Conservation (phyloP, 1,140 invertebrate species). For the Trichomalopsis sarcophagae region DNA sequence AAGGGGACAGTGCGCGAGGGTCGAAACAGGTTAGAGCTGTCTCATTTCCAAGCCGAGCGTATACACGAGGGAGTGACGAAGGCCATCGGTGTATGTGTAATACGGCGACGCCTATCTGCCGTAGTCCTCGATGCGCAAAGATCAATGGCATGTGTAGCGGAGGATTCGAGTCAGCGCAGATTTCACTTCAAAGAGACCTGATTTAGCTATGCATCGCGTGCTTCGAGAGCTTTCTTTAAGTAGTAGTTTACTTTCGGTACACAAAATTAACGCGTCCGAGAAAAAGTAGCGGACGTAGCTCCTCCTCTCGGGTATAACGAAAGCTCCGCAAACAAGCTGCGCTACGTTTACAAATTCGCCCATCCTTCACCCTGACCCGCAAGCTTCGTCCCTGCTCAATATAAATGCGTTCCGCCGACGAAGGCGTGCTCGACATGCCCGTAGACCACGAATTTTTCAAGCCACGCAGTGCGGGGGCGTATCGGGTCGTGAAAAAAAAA, state of each 20-base stretch:
- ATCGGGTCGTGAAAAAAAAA: background rate
- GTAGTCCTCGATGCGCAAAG: background rate
- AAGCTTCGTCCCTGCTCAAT: background rate
- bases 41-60: slow-evolving; percentile 28
- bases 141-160: background rate
- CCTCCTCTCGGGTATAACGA: background rate
- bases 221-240: too few species aligned
- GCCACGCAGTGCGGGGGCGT: background rate
- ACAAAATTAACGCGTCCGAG: too few species aligned
- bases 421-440: background rate
- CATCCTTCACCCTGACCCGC: background rate
- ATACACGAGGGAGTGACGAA: slow-evolving; percentile 19
- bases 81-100: background rate
- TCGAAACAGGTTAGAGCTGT: slow-evolving; percentile 22
- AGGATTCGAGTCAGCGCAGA: background rate
- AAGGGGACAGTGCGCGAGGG: background rate
- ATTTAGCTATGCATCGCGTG: too few species aligned
- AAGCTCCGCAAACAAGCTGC: background rate
- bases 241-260: too few species aligned
- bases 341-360: slow-evolving; percentile 1
- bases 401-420: background rate
- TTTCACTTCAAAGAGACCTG: background rate
- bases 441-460: slow-evolving; percentile 25
- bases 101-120: background rate
- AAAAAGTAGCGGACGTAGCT: background rate